Percentiles rank a stretch among this genome's conserved stretches.
Evolutionary conservation across 2,797 vertebrate genomes (phyloP).

Genomic region (Myotis planiceps): DNA sequence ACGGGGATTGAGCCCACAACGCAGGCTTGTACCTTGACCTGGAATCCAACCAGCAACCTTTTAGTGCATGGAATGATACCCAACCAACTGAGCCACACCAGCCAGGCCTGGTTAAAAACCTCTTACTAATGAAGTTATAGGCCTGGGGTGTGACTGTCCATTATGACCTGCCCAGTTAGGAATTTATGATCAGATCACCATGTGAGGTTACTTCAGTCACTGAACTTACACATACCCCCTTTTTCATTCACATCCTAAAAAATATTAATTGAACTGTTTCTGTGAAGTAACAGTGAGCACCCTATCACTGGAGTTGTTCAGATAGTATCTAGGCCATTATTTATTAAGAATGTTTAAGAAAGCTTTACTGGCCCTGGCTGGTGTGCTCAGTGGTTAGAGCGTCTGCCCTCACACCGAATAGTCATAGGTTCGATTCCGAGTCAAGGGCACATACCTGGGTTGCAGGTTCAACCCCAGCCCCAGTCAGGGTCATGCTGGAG

Average conservation of each 20-base stretch:
- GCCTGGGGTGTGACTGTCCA: neutral
- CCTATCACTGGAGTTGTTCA: neutral
- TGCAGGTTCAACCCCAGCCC: too few relatives aligned
- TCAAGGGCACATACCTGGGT: too few relatives aligned
- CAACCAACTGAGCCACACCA: too few relatives aligned
- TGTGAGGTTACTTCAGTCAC: neutral
- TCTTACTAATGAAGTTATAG: neutral
- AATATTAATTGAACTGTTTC: neutral
- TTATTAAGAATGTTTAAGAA: slow-evolving; percentile 34
- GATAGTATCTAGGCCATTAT: neutral
- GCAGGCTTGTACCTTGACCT: too few relatives aligned
- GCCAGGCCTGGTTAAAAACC: neutral
- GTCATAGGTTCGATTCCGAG: too few relatives aligned
- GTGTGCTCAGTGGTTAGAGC: too few relatives aligned
- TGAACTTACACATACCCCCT: neutral
- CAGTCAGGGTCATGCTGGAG: too few relatives aligned
- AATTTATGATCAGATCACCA: neutral
- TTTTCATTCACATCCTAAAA: slow-evolving; percentile 7
- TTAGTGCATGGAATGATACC: too few relatives aligned
- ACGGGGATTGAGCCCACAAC: too few relatives aligned
- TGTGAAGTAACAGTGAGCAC: neutral
- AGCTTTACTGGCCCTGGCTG: neutral
- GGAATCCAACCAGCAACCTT: too few relatives aligned
- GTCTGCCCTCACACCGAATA: too few relatives aligned
- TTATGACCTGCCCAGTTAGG: neutral